A percentile compares a stretch with the other conserved stretches of the same genome.
phyloP scores from a whole-genome alignment of 2,888 invertebrate genomes.

The Griposia aprilina region DNA sequence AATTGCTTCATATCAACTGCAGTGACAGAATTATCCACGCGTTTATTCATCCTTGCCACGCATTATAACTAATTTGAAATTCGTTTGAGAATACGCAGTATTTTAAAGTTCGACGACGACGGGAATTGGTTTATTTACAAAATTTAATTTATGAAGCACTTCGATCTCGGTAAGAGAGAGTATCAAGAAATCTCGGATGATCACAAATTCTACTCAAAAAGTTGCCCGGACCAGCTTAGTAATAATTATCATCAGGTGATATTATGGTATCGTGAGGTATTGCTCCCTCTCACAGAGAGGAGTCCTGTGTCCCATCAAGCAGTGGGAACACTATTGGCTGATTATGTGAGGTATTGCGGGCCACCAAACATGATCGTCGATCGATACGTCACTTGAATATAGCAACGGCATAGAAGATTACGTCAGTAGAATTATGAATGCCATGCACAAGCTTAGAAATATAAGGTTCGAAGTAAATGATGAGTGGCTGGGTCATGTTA shows the following conservation, averaged over 20 bases:
- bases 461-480: background rate
- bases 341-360: background rate
- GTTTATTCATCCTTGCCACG: background rate
- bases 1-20: background rate
- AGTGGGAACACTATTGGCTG: too few relatives aligned
- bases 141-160: background rate
- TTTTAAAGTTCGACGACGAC: background rate
- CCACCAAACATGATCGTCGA: too few relatives aligned
- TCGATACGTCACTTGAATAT: background rate
- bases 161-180: background rate
- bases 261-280: background rate
- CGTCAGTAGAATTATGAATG: background rate
- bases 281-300: too few relatives aligned
- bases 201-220: background rate
- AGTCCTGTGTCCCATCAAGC: too few relatives aligned
- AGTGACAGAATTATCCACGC: background rate
- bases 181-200: background rate
- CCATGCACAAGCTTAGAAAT: background rate
- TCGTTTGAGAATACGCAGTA: background rate
- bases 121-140: background rate
- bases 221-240: too few relatives aligned
- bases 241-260: background rate
- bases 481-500: background rate
- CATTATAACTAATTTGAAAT: background rate
- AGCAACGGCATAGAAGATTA: background rate